phyloP scores from a whole-genome alignment of 2,113 vertebrate species.

The Propithecus coquereli region DNA sequence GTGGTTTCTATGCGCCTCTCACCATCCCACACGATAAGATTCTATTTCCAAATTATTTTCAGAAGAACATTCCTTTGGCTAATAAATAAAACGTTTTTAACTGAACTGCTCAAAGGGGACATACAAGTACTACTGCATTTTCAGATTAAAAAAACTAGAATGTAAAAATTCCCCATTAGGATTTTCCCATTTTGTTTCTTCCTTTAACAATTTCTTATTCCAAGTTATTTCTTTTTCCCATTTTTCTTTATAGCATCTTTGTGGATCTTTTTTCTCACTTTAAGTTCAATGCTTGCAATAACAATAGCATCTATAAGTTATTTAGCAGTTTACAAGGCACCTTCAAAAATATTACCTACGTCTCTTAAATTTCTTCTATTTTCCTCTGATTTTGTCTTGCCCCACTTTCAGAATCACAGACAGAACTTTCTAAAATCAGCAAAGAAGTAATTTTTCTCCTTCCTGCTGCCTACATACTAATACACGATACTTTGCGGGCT shows the following conservation, averaged over 20 bases:
- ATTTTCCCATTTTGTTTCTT: not conserved
- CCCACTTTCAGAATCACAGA: not conserved
- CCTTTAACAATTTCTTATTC: not conserved
- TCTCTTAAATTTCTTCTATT: not conserved
- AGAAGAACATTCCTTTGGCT: not conserved
- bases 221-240: not conserved
- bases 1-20: not conserved
- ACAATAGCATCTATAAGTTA: not conserved
- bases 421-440: conserved; percentile 19
- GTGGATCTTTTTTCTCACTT: not conserved
- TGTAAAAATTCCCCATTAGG: not conserved
- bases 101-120: not conserved
- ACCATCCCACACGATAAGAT: not conserved
- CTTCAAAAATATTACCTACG: not conserved
- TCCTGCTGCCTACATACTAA: not conserved
- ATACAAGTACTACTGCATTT: not conserved
- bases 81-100: not conserved
- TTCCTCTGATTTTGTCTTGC: not conserved
- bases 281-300: not conserved
- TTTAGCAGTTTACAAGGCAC: not conserved
- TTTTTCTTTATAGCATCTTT: not conserved
- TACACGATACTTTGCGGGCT: not conserved
- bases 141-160: not conserved
- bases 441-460: conserved; percentile 8
- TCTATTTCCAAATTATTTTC: not conserved